Evolutionary conservation across 2,797 vertebrate genomes (phyloP), one percentile per base, ranked within the genome.

Genomic region (Phrynocephalus guinanensis): DNA sequence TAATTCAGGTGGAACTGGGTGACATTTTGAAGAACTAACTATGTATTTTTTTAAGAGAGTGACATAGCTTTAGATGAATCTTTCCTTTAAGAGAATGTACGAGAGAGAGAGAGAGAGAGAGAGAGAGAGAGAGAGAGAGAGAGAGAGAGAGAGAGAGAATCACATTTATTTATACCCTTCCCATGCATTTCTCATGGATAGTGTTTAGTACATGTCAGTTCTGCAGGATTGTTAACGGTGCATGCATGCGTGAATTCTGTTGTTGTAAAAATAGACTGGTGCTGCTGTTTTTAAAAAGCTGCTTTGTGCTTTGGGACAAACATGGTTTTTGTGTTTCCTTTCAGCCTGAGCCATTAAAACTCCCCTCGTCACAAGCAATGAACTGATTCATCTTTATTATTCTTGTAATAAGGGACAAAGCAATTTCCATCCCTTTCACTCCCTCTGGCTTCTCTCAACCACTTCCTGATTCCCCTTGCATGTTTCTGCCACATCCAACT

Each of bases 351-450:
- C 85, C 18, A 84, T 83, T 83, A 93, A 87, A 93, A 6, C 24
- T 73, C 1, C 87, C 75, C 85, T 71, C 82, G 73, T 81, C 83
- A 38, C 79, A 93, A 85, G 72, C 50, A 89, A 76, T 84, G 26
- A 79, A 92, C 88, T 56, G 30, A 90, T 88, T 8, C 30, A 71
- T 38, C 88, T 52, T 24, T n/a, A 60, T 90, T 93, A 79, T 60
- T 82, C 28, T 2, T 8, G 38, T 66, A 92, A 91, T 66, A 94
- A 94, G 89, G 87, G 86, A 86, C 72, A 90, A 77, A 87, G 84
- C 18, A 93, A 91, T 91, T 91, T 87, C 84, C 52, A 89, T 63
- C 3, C 67, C 91, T 92, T 94, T 84, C 85, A 24, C 16, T 30
- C 81, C 82, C 80, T 13, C 13, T 89, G 76, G 33, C 63, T 84